Evolutionary conservation across 2,113 vertebrate species (phyloP).

Genomic region (Corydoras sp.): DNA sequence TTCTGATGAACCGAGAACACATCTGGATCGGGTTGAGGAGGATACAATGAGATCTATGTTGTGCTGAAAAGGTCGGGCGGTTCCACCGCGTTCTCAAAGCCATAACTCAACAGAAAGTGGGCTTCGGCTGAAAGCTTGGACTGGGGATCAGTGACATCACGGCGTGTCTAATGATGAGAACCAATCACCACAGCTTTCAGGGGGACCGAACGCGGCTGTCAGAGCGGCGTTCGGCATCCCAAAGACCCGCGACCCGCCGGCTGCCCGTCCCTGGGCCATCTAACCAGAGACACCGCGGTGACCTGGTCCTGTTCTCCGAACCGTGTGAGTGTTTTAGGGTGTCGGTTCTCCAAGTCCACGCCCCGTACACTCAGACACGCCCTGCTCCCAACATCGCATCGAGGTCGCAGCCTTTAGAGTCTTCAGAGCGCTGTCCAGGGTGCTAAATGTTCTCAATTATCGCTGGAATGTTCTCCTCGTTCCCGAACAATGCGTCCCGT

Average conservation of each 20-base stretch:
- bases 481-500: too few species aligned
- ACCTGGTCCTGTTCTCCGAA: slow-evolving; percentile 28
- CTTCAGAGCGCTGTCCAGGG: slow-evolving; percentile 76
- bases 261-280: too few species aligned
- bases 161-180: slow-evolving; percentile 22
- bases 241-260: too few species aligned
- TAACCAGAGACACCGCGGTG: too few species aligned
- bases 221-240: too few species aligned
- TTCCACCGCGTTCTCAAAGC: slow-evolving; percentile 24
- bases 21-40: slow-evolving; percentile 38
- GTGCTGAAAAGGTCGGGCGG: slow-evolving; percentile 33
- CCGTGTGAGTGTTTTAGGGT: too few species aligned
- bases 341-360: slow-evolving; percentile 61
- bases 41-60: slow-evolving; percentile 39
- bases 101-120: slow-evolving; percentile 32
- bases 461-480: slow-evolving; percentile 10
- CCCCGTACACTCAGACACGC: slow-evolving; percentile 23
- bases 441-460: slow-evolving; percentile 90
- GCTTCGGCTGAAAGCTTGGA: slow-evolving; percentile 19
- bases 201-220: too few species aligned
- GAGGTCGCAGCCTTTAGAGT: slow-evolving; percentile 53
- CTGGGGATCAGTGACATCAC: slow-evolving; percentile 21
- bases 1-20: slow-evolving; percentile 34
- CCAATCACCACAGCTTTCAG: slow-evolving; percentile 14
- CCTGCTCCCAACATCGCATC: slow-evolving; percentile 70